Base-by-base conservation (phyloP, 1,140 invertebrate species). In the Drosophila equinoxialis region DNA sequence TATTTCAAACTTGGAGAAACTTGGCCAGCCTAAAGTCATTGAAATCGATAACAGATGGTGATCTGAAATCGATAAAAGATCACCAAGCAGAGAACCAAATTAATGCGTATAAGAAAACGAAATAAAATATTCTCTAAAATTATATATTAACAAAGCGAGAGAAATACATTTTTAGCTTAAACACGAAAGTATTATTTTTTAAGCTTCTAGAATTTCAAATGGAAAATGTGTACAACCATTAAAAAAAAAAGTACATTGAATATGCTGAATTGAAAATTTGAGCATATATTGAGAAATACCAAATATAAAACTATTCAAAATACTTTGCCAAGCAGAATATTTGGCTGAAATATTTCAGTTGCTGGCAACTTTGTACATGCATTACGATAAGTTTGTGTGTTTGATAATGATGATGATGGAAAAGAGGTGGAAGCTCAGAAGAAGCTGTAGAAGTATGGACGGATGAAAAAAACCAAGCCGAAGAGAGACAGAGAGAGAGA, bases 401-500 rank as follows among this genome's bases (percentile, higher is more conserved):
- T 51, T 51, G 7, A 51, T 51, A 3, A 20, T 51, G 20, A 51
- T 51, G 45, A 51, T 23, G 45, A 23, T 51, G 20, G 45, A 51
- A 51, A 51, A 23, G 8, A 45, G 42, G 42, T 45, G 3, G 37
- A 13, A 39, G 37, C 37, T 5, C 37, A 14, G 6, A 14, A 45
- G n/a, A 30, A 66, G 51, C 33, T 23, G 17, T 17, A 17, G 4
- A 39, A 39, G 30, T 37, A 26, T 58, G 26, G 11, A 42, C 10
- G n/a, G n/a, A 14, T 4, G 8, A 54, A 33, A 37, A 11, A 13
- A 13, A 42, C 10, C 10, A 13, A 37, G n/a, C 26, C 6, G 14
- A 5, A 14, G n/a, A 17, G n/a, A 3, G 45, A 57, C 5, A 35
- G 64, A 76, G 60, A 76, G 59, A 76, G 66, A 76, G 1, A 14